These are phyloP conservation scores for Etheostoma spectabile DNA, from an alignment of 2,113 vertebrate species.

Conservation along the genomic window DNA sequence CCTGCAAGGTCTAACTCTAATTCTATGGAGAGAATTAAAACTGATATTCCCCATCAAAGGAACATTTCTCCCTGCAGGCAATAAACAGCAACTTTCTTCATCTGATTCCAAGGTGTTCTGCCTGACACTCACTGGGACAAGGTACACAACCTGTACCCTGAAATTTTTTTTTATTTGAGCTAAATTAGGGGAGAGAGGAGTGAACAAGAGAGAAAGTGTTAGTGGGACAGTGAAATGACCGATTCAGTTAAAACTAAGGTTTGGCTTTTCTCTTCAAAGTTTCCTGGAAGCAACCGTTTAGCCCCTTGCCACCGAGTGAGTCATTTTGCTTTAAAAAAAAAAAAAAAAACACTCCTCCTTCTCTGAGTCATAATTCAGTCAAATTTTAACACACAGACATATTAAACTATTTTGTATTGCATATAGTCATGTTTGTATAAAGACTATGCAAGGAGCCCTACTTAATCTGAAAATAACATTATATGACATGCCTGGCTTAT, in stretches of 20 bases:
- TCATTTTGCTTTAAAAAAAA: conserved; percentile 16
- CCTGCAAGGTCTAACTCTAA: conserved; percentile 28
- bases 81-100: conserved; percentile 45
- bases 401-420: too few species aligned
- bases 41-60: conserved; percentile 71
- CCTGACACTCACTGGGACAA: conserved; percentile 33
- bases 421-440: too few species aligned
- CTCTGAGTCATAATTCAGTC: not conserved
- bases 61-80: conserved; percentile 50
- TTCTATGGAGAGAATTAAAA: conserved; percentile 65
- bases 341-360: not conserved
- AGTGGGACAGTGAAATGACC: conserved; percentile 14
- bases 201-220: conserved; percentile 39
- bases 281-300: conserved; percentile 56
- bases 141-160: conserved; percentile 19
- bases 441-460: too few species aligned
- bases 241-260: conserved; percentile 33
- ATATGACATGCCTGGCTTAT: too few species aligned
- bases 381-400: not conserved
- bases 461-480: too few species aligned
- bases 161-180: conserved; percentile 18
- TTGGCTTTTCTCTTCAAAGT: conserved; percentile 43
- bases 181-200: conserved; percentile 11
- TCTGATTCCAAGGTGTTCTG: conserved; percentile 52
- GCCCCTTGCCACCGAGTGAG: conserved; percentile 23